Evolutionary conservation across 2,797 vertebrate genomes (phyloP), one percentile per base, ranked within the genome.

Genomic region (Bucorvus abyssinicus): DNA sequence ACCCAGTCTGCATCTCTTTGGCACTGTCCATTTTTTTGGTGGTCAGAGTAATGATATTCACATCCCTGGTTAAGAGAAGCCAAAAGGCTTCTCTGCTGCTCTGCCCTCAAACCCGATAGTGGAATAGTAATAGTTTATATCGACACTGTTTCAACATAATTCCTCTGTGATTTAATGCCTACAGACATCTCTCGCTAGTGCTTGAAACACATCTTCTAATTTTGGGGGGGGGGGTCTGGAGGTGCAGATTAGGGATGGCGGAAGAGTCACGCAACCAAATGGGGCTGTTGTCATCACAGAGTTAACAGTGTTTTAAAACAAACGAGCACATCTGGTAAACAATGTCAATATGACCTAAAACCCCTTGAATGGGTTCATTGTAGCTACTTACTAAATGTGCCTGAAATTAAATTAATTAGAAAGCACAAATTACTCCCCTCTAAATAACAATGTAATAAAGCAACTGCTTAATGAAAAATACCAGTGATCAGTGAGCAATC

Each of bases 321-420:
- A 90, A 95, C 0, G 9, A 84, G 60, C 88, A 68, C 90, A 95
- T 95, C 92, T 97, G 92, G 78, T 81, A 94, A 91, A 92, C 86
- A 93, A 85, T 94, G 93, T 94, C 89, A 93, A 40, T 93, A 86
- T 93, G 94, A 96, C 95, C 93, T 83, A 93, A 94, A 93, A 19
- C 74, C 94, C 81, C 70, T 76, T 87, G 59, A 94, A 93, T 83
- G 76, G 93, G 90, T 56, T 89, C 84, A 89, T 71, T 95, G 92
- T 90, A 93, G 86, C 89, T 94, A 77, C 90, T 95, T 85, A 85
- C 53, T 93, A 84, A 96, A 94, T 91, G 93, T 91, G 90, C 74
- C 80, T 93, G 82, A 89, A 93, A 94, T 95, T 91, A 94, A 87
- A 96, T 96, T 96, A 96, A 95, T 97, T 94, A 95, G 94, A 95